Evolutionary conservation across 2,888 invertebrate species (phyloP).

Genomic region (Macropis europaea): DNA sequence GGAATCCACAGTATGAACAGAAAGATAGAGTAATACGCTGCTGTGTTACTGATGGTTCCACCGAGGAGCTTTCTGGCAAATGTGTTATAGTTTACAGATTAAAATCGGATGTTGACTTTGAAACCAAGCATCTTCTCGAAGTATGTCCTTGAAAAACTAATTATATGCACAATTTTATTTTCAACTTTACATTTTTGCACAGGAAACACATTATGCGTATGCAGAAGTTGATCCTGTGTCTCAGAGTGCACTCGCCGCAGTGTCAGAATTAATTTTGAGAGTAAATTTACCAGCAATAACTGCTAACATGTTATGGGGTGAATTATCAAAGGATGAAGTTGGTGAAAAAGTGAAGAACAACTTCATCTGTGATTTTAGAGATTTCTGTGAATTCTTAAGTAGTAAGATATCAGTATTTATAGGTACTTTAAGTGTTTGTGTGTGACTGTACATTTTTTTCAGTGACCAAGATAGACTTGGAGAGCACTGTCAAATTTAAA

Average conservation of each 20-base stretch:
- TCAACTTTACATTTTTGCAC: background rate
- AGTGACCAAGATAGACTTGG: slow-evolving; percentile 86
- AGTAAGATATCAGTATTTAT: slow-evolving; percentile 75
- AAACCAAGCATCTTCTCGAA: slow-evolving; percentile 85
- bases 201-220: slow-evolving; percentile 78
- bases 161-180: background rate
- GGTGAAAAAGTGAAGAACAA: slow-evolving; percentile 80
- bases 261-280: slow-evolving; percentile 72
- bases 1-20: slow-evolving; percentile 76
- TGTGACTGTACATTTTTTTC: too few species aligned
- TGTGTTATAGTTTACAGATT: slow-evolving; percentile 87
- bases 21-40: slow-evolving; percentile 81
- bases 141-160: slow-evolving; percentile 77
- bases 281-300: slow-evolving; percentile 80
- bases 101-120: slow-evolving; percentile 83
- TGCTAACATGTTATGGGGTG: slow-evolving; percentile 82
- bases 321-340: slow-evolving; percentile 79
- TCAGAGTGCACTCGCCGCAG: slow-evolving; percentile 69
- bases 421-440: background rate
- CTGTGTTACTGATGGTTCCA: slow-evolving; percentile 84
- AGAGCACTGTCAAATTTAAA: slow-evolving; percentile 84
- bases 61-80: slow-evolving; percentile 82
- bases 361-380: slow-evolving; percentile 83
- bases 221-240: slow-evolving; percentile 74
- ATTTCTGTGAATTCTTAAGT: slow-evolving; percentile 81